Conservation (phyloP, 2,797 vertebrate species). For the Sylvilagus floridanus region DNA sequence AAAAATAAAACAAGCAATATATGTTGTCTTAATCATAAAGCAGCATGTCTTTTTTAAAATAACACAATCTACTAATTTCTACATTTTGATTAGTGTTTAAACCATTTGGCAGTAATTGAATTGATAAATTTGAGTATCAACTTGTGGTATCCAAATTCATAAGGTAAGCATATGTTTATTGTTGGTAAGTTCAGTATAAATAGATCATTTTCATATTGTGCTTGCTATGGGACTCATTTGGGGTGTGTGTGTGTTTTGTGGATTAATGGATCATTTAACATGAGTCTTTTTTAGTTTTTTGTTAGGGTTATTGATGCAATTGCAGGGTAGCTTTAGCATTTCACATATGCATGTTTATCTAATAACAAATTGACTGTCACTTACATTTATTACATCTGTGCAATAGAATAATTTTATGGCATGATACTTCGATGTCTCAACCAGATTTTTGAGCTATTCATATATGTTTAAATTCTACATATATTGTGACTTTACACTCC, state of each 20-base stretch:
- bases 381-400: neutral
- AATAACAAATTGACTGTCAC: neutral
- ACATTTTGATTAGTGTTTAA: neutral
- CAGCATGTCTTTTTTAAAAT: no score
- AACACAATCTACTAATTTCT: neutral
- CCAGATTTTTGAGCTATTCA: neutral
- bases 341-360: neutral
- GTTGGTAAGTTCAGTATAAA: neutral
- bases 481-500: neutral
- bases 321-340: neutral
- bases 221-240: neutral
- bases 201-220: neutral
- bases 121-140: neutral
- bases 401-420: no score
- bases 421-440: neutral
- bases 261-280: neutral
- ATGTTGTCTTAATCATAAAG: slow-evolving; percentile 64
- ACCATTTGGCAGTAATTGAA: neutral
- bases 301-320: neutral
- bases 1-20: neutral
- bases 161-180: neutral
- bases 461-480: neutral
- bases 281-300: neutral
- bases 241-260: neutral
- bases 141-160: neutral